Evolutionary conservation across 1,140 invertebrate species (phyloP).

Genomic region (Bradysia coprophila): DNA sequence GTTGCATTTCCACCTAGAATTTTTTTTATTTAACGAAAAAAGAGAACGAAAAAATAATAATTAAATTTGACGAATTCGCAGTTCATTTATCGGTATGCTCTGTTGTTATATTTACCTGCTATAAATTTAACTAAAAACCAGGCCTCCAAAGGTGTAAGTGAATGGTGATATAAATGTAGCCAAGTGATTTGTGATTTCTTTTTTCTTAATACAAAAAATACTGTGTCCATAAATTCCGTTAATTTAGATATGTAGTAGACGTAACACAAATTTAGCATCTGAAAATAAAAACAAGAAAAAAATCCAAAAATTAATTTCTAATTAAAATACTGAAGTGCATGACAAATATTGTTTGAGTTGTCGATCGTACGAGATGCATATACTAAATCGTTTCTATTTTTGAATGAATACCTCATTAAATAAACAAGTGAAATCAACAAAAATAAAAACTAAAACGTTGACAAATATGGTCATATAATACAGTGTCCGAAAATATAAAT

Average conservation of each 20-base stretch:
- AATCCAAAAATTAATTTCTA: no score
- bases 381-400: no score
- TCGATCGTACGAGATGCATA: no score
- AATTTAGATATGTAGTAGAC: constrained; percentile 96
- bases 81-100: background rate
- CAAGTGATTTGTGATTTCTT: constrained; percentile 86
- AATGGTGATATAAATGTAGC: constrained; percentile 90
- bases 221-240: constrained; percentile 87
- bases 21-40: constrained; percentile 1
- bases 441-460: no score
- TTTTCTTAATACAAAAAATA: constrained; percentile 82
- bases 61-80: no score
- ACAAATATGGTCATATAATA: no score
- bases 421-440: no score
- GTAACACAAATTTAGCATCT: constrained; percentile 85
- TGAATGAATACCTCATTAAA: no score
- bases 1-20: constrained; percentile 69
- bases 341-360: no score
- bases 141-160: constrained; percentile 81
- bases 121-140: constrained; percentile 93
- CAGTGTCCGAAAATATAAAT: no score
- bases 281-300: constrained; percentile 21
- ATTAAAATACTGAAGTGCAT: no score
- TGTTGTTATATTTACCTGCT: constrained; percentile 37
- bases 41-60: background rate